phyloP scores from a whole-genome alignment of 2,888 invertebrate genomes.

The Drosophila mercatorum region DNA sequence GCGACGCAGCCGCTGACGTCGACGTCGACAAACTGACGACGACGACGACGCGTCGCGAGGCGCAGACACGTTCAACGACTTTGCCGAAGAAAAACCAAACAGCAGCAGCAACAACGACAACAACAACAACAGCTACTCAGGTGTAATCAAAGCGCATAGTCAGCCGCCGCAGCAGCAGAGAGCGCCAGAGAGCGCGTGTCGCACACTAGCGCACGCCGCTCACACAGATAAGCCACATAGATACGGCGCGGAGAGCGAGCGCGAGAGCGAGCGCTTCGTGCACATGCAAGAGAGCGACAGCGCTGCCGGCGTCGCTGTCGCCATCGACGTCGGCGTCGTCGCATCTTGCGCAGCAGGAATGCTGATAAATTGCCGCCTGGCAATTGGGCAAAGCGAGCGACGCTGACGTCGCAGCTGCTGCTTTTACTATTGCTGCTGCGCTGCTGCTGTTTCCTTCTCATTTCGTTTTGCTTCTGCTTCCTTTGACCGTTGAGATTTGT shows the following conservation, averaged over 20 bases:
- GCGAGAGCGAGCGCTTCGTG: slow-evolving; percentile 16
- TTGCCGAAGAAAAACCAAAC: slow-evolving; percentile 74
- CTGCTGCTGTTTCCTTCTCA: slow-evolving; percentile 48
- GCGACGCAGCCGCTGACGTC: slow-evolving; percentile 23
- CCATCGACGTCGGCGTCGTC: slow-evolving; percentile 31
- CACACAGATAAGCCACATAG: slow-evolving; percentile 69
- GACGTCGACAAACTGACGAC: slow-evolving; percentile 26
- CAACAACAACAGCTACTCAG: slow-evolving; percentile 57
- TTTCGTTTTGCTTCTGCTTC: slow-evolving; percentile 41
- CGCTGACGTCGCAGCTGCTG: slow-evolving; percentile 19
- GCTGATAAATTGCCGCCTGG: slow-evolving; percentile 79
- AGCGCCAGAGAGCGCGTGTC: slow-evolving; percentile 16
- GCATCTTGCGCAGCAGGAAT: slow-evolving; percentile 53
- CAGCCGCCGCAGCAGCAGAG: slow-evolving; percentile 51
- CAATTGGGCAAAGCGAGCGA: slow-evolving; percentile 66
- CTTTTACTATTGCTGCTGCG: slow-evolving; percentile 23
- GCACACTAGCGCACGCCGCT: slow-evolving; percentile 16
- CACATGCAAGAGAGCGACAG: slow-evolving; percentile 21
- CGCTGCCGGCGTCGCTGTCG: slow-evolving; percentile 27
- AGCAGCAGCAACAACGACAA: slow-evolving; percentile 59
- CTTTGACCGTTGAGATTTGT: slow-evolving; percentile 66
- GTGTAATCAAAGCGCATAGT: slow-evolving; percentile 77
- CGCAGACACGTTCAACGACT: slow-evolving; percentile 73
- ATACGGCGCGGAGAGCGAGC: slow-evolving; percentile 28
- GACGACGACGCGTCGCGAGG: slow-evolving; percentile 35